phyloP scores from a whole-genome alignment of 2,797 vertebrate genomes.

The Semotilus atromaculatus region DNA sequence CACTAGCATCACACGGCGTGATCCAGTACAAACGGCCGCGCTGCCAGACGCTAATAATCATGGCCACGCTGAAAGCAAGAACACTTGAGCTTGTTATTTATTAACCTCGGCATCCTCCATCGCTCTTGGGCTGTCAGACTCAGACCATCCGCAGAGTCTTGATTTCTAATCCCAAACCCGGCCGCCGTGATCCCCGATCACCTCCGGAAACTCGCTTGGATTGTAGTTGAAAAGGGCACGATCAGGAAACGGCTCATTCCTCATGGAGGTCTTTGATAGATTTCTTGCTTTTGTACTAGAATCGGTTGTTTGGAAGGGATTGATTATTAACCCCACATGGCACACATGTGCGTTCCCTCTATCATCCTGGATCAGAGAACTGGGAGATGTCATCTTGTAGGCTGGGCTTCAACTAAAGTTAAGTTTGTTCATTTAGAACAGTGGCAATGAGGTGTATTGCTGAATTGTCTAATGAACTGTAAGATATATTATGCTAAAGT shows the following conservation, averaged over 20 bases:
- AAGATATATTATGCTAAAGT: neutral
- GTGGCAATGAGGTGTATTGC: neutral
- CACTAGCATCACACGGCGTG: conserved; percentile 36
- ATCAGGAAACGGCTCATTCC: conserved; percentile 69
- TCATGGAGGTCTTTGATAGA: conserved; percentile 60
- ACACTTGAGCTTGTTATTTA: conserved; percentile 56
- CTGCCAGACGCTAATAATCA: conserved; percentile 62
- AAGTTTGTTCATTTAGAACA: neutral
- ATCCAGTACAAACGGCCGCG: conserved; percentile 50
- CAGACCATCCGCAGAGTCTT: conserved; percentile 39
- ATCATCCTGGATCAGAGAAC: conserved; percentile 40
- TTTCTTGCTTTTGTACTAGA: conserved; percentile 46
- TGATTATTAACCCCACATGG: conserved; percentile 49
- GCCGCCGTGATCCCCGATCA: conserved; percentile 36
- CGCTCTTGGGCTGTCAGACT: conserved; percentile 57
- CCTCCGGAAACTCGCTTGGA: conserved; percentile 30
- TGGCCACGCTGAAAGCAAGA: conserved; percentile 53
- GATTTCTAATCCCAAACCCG: conserved; percentile 48
- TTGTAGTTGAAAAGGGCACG: conserved; percentile 59
- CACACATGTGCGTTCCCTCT: conserved; percentile 57
- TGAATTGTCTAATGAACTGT: neutral
- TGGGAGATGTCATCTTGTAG: neutral
- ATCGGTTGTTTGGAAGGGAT: conserved; percentile 37
- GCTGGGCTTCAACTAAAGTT: neutral
- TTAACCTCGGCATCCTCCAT: conserved; percentile 51